Conservation (phyloP, 2,888 invertebrate species). For the Acleris laterana region DNA sequence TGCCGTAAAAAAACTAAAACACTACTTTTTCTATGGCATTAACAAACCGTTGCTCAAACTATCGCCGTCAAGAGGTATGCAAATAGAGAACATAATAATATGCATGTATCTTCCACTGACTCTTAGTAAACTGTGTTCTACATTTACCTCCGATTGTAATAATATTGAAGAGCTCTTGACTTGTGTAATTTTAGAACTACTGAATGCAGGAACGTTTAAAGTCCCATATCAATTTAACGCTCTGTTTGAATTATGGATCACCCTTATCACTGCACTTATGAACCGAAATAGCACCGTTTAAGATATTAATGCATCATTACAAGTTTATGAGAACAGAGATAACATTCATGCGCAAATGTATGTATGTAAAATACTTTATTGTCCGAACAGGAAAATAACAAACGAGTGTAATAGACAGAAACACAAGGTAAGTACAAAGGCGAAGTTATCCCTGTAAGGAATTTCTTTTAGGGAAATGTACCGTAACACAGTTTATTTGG, state of each 20-base stretch:
- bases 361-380: background rate
- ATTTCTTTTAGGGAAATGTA: no score
- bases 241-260: constrained; percentile 48
- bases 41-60: background rate
- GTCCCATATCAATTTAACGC: constrained; percentile 60
- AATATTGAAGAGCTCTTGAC: constrained; percentile 13
- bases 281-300: constrained; percentile 64
- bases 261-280: constrained; percentile 70
- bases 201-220: constrained; percentile 49
- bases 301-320: constrained; percentile 63
- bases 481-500: constrained; percentile 9
- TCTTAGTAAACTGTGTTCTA: no score
- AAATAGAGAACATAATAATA: no score
- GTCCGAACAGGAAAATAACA: no score
- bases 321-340: constrained; percentile 29
- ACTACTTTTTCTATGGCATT: no score
- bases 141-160: background rate
- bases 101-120: no score
- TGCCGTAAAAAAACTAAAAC: no score
- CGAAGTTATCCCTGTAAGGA: no score
- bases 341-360: background rate
- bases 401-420: no score
- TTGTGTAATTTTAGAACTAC: constrained; percentile 26
- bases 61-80: background rate
- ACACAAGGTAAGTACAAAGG: no score